phyloP scores from a whole-genome alignment of 1,140 invertebrate species.

The Phortica variegata region DNA sequence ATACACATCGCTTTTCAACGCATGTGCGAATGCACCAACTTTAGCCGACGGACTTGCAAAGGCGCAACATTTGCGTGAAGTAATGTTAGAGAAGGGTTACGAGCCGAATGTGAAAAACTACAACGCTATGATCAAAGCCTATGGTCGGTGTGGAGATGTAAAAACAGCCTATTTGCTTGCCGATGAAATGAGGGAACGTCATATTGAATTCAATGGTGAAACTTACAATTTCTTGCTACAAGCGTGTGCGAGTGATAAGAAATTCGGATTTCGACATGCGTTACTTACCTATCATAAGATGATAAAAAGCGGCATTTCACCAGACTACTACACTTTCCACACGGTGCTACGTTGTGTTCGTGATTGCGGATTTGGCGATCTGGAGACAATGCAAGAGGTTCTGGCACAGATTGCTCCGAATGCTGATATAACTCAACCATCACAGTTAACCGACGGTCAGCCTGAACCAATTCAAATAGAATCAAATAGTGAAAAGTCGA shows the following conservation, averaged over 20 bases:
- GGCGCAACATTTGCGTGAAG: slow-evolving; percentile 66
- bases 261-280: slow-evolving; percentile 76
- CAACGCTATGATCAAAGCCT: slow-evolving; percentile 89
- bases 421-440: not conserved
- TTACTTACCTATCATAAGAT: slow-evolving; percentile 85
- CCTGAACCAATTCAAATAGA: not conserved
- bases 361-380: slow-evolving; percentile 76
- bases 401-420: slow-evolving; percentile 27
- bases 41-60: slow-evolving; percentile 64
- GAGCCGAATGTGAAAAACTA: slow-evolving; percentile 76
- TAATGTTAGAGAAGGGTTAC: slow-evolving; percentile 69
- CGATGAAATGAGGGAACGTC: slow-evolving; percentile 77
- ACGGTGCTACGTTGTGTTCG: slow-evolving; percentile 73
- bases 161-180: slow-evolving; percentile 74
- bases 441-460: not conserved
- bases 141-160: slow-evolving; percentile 77
- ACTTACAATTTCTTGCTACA: slow-evolving; percentile 81
- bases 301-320: slow-evolving; percentile 64
- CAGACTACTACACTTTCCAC: slow-evolving; percentile 77
- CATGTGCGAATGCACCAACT: slow-evolving; percentile 79
- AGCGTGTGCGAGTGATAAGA: slow-evolving; percentile 75
- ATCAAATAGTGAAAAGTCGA: not conserved
- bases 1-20: slow-evolving; percentile 84
- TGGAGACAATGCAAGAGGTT: slow-evolving; percentile 62
- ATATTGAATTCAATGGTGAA: slow-evolving; percentile 65